Evolutionary conservation across 2,888 invertebrate species (phyloP), one percentile per base, ranked within the genome.

Genomic region (Bombylius major): DNA sequence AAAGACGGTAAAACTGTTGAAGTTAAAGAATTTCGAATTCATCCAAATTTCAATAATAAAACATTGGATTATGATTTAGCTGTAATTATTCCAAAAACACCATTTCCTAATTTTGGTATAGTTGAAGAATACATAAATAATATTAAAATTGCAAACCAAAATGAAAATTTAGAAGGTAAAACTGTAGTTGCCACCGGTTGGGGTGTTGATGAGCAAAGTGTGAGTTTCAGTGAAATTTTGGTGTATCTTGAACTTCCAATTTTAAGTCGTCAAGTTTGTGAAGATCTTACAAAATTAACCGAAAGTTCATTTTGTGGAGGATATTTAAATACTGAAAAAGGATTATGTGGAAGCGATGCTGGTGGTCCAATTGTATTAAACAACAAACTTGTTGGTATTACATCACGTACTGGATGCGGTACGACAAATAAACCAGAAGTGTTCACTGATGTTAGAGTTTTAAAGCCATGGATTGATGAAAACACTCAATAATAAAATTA

Each of bases 181-280:
- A 42, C 5, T 42, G 39, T 1, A 42, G 11, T 11, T 11, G 12
- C 39, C 11, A 42, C 5, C 12, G 39, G 39, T 42, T 42, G 39
- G 39, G 39, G 39, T 9, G 6, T 9, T 39, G 39, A 39, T 39
- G 39, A 39, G 6, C 6, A 11, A n/a, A n/a, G n/a, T 39, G 39
- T 4, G 6, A 4, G 4, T 8, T 39, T 39, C 11, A 39, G 9
- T 6, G 39, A 39, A 39, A 12, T 49, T 11, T 8, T 72, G 5
- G 79, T 79, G 67, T 73, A 66, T 51, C 78, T 75, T 0, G 45
- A 70, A n/a, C 69, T 80, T 0, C 71, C 74, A 0, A 76, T 76
- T 63, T 71, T 78, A 2, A 72, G 64, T 57, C 66, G 72, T 1
- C 57, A 62, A 0, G 62, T 64, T 0, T 80, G 80, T 58, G 61